These are phyloP conservation scores for Allolobophora icterica DNA, from an alignment of 2,888 invertebrate species.

Conservation along the genomic window DNA sequence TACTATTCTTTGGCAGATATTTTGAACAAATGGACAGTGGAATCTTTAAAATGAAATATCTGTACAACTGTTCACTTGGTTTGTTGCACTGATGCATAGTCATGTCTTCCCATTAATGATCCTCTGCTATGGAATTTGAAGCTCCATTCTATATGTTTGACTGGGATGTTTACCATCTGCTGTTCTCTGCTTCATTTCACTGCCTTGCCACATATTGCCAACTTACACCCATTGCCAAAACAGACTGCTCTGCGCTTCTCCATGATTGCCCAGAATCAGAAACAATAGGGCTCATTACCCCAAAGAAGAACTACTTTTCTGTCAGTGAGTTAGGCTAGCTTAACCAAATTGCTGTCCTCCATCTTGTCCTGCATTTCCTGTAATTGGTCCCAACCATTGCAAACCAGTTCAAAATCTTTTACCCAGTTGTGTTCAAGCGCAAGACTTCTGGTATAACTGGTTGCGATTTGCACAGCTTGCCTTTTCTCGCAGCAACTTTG, in stretches of 20 bases:
- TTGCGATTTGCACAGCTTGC: background rate
- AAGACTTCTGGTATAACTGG: background rate
- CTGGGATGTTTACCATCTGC: background rate
- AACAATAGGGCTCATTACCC: background rate
- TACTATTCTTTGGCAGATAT: background rate
- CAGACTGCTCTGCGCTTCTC: background rate
- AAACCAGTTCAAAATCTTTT: background rate
- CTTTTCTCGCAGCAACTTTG: background rate
- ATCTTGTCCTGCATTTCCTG: background rate
- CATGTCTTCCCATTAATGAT: background rate
- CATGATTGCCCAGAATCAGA: background rate
- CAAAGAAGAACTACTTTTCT: background rate
- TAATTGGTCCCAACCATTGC: background rate
- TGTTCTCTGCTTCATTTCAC: background rate
- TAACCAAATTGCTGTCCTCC: background rate
- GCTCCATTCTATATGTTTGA: background rate
- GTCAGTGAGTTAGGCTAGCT: background rate
- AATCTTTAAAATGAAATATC: background rate
- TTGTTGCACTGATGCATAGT: background rate
- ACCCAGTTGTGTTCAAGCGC: background rate
- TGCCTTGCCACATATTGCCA: background rate
- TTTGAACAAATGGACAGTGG: background rate
- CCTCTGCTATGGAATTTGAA: background rate
- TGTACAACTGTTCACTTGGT: background rate
- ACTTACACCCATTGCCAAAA: background rate